These are phyloP conservation scores for Cerceris ruficornis DNA, from an alignment of 2,888 invertebrate genomes.

Conservation along the genomic window DNA sequence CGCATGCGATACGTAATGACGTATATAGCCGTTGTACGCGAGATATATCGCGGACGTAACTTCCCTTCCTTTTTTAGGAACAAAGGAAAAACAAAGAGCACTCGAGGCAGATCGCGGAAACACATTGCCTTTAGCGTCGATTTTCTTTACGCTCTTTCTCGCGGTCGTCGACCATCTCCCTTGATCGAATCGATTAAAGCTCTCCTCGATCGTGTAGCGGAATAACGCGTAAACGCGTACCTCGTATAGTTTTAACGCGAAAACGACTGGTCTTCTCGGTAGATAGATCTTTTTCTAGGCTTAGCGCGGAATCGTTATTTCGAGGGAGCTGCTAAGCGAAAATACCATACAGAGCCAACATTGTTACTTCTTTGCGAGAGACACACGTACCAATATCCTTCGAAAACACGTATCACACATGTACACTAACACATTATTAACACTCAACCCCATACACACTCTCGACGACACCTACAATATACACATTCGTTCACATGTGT, in stretches of 20 bases:
- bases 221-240: conserved; percentile 57
- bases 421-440: not conserved
- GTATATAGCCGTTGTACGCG: conserved; percentile 25
- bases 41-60: conserved; percentile 33
- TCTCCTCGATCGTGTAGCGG: conserved; percentile 55
- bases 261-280: conserved; percentile 67
- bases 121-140: conserved; percentile 71
- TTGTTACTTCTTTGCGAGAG: conserved; percentile 40
- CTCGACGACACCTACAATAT: conserved; percentile 19
- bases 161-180: conserved; percentile 61
- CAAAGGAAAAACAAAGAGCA: conserved; percentile 36
- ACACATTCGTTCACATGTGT: conserved; percentile 24
- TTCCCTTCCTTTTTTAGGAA: conserved; percentile 63
- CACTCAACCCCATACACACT: not conserved
- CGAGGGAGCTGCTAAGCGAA: conserved; percentile 50
- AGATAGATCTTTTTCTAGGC: conserved; percentile 65
- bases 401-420: conserved; percentile 17
- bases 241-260: conserved; percentile 58
- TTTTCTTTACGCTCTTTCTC: conserved; percentile 66
- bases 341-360: conserved; percentile 58
- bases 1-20: conserved; percentile 32
- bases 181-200: conserved; percentile 67
- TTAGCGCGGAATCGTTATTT: conserved; percentile 59
- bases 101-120: conserved; percentile 59
- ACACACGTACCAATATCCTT: conserved; percentile 38